Conservation (phyloP, 2,888 invertebrate genomes). For the Disparrhopalites patrizii region DNA sequence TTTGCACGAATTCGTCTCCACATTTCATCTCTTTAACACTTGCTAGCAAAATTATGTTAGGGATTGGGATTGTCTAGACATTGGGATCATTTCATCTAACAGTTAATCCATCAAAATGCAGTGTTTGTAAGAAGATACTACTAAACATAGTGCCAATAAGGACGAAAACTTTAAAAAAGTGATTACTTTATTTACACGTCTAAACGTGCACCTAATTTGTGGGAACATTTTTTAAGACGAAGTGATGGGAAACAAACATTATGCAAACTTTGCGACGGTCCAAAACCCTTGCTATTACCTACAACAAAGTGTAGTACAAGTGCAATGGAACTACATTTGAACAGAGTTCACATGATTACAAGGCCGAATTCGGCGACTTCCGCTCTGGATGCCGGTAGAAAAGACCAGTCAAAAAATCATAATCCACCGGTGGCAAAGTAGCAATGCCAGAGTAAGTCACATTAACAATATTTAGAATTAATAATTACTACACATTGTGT, state of each 20-base stretch:
- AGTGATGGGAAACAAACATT: neutral
- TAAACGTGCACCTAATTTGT: neutral
- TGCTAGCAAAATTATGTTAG: too few relatives aligned
- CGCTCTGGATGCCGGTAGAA: neutral
- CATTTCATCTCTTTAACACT: too few relatives aligned
- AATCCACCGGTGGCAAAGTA: too few relatives aligned
- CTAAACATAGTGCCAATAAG: neutral
- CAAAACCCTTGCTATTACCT: neutral
- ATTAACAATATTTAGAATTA: neutral
- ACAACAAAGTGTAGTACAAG: neutral
- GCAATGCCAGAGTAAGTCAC: neutral
- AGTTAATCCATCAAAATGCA: too few relatives aligned
- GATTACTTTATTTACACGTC: neutral
- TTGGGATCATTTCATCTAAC: too few relatives aligned
- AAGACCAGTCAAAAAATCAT: neutral
- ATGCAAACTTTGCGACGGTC: neutral
- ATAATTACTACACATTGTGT: neutral
- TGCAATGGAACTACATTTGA: neutral
- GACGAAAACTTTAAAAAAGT: neutral
- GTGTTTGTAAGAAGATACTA: too few relatives aligned
- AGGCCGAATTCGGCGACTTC: constrained; percentile 1
- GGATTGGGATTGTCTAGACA: too few relatives aligned
- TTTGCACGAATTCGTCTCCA: too few relatives aligned
- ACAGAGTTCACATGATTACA: neutral
- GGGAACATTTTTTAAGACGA: neutral